These are phyloP conservation scores for Dendrocincla tyrannina DNA, from an alignment of 2,797 vertebrate genomes.

Conservation along the genomic window DNA sequence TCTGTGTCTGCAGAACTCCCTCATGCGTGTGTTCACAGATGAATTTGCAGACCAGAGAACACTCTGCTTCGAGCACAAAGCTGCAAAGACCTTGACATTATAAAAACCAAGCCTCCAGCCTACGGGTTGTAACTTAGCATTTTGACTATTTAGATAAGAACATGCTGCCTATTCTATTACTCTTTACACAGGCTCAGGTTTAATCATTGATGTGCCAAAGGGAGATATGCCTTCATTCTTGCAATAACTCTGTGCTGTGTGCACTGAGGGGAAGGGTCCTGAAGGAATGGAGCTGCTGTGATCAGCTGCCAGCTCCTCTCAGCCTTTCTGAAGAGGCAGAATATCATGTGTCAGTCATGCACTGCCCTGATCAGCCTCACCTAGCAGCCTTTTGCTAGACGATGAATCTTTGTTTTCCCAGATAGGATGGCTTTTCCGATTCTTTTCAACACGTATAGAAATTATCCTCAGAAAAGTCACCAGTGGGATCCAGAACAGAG, in stretches of 20 bases:
- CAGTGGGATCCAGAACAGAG: background rate
- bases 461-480: background rate
- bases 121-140: accelerated
- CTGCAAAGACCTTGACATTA: background rate
- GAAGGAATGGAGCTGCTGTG: background rate
- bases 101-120: background rate
- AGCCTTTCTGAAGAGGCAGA: background rate
- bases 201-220: background rate
- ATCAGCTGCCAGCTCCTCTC: background rate
- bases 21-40: background rate
- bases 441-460: background rate
- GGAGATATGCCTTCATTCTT: background rate
- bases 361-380: background rate
- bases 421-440: background rate
- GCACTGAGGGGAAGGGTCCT: background rate
- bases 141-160: background rate
- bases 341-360: accelerated
- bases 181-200: background rate
- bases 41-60: background rate
- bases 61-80: background rate
- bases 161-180: background rate
- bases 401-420: background rate
- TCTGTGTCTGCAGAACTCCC: background rate
- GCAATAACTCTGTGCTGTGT: background rate
- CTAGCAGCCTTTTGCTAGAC: background rate